Conservation (phyloP, 2,113 vertebrate species). For the Gadus chalcogrammus region DNA sequence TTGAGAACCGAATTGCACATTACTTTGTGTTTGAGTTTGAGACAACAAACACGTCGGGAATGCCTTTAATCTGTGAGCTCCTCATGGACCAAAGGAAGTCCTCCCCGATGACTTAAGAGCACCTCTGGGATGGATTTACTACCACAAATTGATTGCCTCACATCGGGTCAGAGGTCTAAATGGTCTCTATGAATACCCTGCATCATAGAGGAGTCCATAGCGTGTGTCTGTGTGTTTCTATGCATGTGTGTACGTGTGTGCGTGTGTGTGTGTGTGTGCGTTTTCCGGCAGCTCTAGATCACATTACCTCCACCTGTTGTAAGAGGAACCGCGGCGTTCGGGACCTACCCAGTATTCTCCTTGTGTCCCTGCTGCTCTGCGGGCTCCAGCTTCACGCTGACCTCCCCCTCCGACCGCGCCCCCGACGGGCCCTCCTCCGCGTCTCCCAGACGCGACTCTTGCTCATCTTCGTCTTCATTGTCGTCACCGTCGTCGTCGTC, state of each 20-base stretch:
- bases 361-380: slow-evolving; percentile 64
- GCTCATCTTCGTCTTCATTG: slow-evolving; percentile 36
- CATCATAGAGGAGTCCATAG: slow-evolving; percentile 13
- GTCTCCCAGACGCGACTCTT: slow-evolving; percentile 20
- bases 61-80: too few relatives aligned
- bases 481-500: slow-evolving; percentile 42
- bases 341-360: slow-evolving; percentile 69
- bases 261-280: slow-evolving; percentile 9
- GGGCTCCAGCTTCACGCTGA: slow-evolving; percentile 51
- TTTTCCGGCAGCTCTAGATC: background rate
- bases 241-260: background rate
- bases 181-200: background rate
- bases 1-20: too few relatives aligned
- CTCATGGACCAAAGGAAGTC: too few relatives aligned
- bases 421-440: slow-evolving; percentile 53
- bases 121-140: too few relatives aligned
- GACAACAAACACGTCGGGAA: too few relatives aligned
- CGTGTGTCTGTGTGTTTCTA: background rate
- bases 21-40: too few relatives aligned
- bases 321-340: slow-evolving; percentile 24
- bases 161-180: too few relatives aligned
- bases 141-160: too few relatives aligned
- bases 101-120: too few relatives aligned
- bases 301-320: slow-evolving; percentile 3
- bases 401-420: slow-evolving; percentile 41